Evolutionary conservation across 2,113 vertebrate species (phyloP).

Genomic region (Aphelocoma coerulescens): DNA sequence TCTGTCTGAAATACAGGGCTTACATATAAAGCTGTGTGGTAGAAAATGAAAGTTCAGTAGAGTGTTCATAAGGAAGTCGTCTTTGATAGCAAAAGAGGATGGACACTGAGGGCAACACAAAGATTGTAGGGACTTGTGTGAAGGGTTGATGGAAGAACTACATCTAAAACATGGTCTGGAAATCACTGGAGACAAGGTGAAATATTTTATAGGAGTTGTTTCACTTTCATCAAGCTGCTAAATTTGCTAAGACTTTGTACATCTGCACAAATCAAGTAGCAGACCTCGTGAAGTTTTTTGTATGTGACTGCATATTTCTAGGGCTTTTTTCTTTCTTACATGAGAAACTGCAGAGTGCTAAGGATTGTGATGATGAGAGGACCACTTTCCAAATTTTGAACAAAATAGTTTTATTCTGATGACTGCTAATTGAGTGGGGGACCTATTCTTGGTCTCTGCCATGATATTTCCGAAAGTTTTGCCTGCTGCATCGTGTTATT

Average conservation of each 20-base stretch:
- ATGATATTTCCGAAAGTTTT: neutral
- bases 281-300: neutral
- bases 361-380: neutral
- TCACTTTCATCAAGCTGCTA: neutral
- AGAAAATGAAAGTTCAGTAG: neutral
- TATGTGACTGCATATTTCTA: neutral
- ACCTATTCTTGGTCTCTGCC: neutral
- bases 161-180: neutral
- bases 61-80: neutral
- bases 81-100: neutral
- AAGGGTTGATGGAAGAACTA: neutral
- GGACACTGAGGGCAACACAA: neutral
- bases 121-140: neutral
- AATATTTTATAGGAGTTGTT: neutral
- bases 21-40: neutral
- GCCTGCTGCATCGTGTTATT: neutral
- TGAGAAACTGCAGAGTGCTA: neutral
- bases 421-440: neutral
- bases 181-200: neutral
- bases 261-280: neutral
- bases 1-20: neutral
- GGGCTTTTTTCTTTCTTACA: neutral
- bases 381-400: neutral
- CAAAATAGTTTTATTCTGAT: slow-evolving; percentile 5
- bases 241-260: neutral